phyloP scores from a whole-genome alignment of 2,113 vertebrate genomes.

The Lichenostomus cassidix region DNA sequence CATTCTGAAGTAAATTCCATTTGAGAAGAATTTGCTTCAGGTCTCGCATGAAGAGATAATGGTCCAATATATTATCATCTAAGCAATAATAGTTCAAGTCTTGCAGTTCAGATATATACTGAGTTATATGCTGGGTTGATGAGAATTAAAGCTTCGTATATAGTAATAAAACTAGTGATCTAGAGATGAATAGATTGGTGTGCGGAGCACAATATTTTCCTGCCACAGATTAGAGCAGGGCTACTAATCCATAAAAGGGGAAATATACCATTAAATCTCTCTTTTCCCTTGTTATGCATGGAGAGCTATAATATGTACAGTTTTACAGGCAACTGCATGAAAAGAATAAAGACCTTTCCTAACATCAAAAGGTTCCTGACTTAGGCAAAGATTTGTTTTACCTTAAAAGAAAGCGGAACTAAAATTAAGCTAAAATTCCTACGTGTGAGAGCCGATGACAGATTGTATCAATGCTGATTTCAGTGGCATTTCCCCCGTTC shows the following conservation, averaged over 20 bases:
- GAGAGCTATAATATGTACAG: neutral
- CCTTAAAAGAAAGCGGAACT: neutral
- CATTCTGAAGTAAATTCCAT: conserved; percentile 77
- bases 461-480: neutral
- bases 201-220: conserved; percentile 65
- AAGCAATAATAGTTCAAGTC: conserved; percentile 73
- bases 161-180: conserved; percentile 70
- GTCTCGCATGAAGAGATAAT: conserved; percentile 75
- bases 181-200: conserved; percentile 67
- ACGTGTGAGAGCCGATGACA: neutral
- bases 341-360: neutral
- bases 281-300: conserved; percentile 24
- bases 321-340: neutral
- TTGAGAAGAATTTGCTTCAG: conserved; percentile 73
- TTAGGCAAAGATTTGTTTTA: neutral
- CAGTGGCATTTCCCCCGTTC: neutral
- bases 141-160: conserved; percentile 70
- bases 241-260: conserved; percentile 65
- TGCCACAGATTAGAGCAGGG: conserved; percentile 62
- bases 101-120: conserved; percentile 64
- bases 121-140: conserved; percentile 65
- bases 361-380: neutral
- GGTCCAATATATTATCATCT: conserved; percentile 74
- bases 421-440: neutral
- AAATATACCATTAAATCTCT: conserved; percentile 50